Evolutionary conservation across 2,888 invertebrate species (phyloP), one percentile per base, ranked within the genome.

Genomic region (Hypercompe scribonia): DNA sequence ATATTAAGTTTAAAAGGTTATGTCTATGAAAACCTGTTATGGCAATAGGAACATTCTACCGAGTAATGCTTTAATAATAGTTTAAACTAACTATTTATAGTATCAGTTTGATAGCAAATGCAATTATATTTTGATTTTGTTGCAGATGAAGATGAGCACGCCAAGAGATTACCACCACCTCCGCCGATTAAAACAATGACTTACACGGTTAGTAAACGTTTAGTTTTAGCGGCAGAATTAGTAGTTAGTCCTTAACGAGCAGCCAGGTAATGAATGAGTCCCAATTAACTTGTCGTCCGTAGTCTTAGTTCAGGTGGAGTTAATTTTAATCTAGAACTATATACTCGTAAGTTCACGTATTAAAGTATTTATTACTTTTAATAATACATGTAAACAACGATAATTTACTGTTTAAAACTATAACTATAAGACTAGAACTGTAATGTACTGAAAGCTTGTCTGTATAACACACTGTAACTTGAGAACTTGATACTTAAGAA

Each of bases 111-210:
- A 54, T n/a, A 54, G 54, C 11, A 54, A 10, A 7, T n/a, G 3
- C 58, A 13, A 28, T 15, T 28, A 28, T 58, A 15, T 58, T 28
- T 15, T 76, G 81, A 74, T 80, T 74, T 91, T 91, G 90, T 94
- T 95, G 72, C 96, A 97, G 96, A 97, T 93, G 97, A 96, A 87
- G 96, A 97, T 79, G 97, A 97, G 91, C 96, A 96, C 78, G 96
- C 96, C 81, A 97, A 97, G 91, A 97, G 97, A 89, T 95, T 97
- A 89, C 96, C 96, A 77, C 96, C 96, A 76, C 96, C 96, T 77
- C 97, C 97, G 74, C 97, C 97, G 63, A 97, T 97, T 87, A 97
- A 97, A 94, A 98, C 98, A 86, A 97, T 97, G 94, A 96, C 97
- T 84, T 98, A 98, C 89, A 97, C 97, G 95, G 98, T 97, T 92